Base-by-base conservation (phyloP, 2,113 vertebrate species). In the Hippopotamus amphibius region DNA sequence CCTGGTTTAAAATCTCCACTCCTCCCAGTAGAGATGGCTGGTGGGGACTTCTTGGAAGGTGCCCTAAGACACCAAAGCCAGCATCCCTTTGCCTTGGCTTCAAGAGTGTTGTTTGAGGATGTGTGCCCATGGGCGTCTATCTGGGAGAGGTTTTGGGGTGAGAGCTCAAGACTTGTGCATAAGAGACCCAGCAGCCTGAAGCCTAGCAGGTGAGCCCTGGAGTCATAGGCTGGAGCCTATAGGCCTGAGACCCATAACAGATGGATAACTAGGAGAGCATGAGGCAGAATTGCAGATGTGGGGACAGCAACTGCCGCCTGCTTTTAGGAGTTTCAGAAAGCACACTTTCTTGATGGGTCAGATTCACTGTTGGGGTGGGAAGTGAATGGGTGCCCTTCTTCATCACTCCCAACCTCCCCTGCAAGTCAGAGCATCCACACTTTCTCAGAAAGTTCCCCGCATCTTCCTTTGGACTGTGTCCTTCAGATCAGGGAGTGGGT, bases 81-180 rank as follows among this genome's bases (percentile, higher is more conserved):
- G 24, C 14, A 21, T 48, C 37, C 19, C 14, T 61, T 66, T 53
- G 88, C n/a, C 57, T 59, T 53, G 9, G 13, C 7, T 7, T 17
- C 26, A 43, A 61, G 8, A 21, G 6, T 55, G 1, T 30, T 24
- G 33, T 48, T 12, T 46, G 66, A 87, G 19, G 26, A 77, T 33
- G 61, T 82, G 22, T 50, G 46, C 13, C 22, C 37, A 50, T 15
- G 5, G 6, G 16, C 22, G 33, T 83, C 13, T 55, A 24, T 77
- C 7, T 46, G 19, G 16, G 37, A 22, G 22, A 88, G 5, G 11
- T 4, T 53, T 46, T 30, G n/a, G 2, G 26, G 7, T 13, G 14
- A 63, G n/a, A 48, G 11, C 4, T 10, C 1, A 6, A 61, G 14
- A 4, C 11, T 88, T 1, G 0, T 0, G 7, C 4, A 17, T 33